Conservation (phyloP, 2,113 vertebrate species). For the Varanus salvator region DNA sequence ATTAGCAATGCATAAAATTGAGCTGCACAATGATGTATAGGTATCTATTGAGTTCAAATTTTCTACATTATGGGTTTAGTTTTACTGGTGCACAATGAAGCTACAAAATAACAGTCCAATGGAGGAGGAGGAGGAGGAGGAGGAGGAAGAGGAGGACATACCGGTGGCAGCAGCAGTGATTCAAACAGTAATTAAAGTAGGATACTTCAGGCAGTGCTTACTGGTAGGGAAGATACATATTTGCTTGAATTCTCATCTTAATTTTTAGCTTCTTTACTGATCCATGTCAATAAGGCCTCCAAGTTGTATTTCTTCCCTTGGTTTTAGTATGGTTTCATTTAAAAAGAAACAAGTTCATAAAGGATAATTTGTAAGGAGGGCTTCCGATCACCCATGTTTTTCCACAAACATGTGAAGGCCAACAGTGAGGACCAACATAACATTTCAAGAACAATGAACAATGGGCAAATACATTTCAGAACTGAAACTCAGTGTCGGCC, state of each 20-base stretch:
- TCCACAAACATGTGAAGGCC: too few relatives aligned
- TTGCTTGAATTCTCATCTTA: not conserved
- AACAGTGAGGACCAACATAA: not conserved
- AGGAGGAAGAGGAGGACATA: too few relatives aligned
- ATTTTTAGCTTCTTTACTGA: not conserved
- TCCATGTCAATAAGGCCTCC: not conserved
- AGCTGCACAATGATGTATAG: not conserved
- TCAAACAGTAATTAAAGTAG: too few relatives aligned
- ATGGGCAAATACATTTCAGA: not conserved
- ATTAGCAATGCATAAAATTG: too few relatives aligned
- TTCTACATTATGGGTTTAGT: not conserved
- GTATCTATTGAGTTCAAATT: not conserved
- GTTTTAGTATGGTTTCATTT: not conserved
- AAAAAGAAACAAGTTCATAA: not conserved
- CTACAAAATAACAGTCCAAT: not conserved
- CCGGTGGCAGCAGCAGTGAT: too few relatives aligned
- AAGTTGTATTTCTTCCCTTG: not conserved
- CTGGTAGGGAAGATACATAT: not conserved
- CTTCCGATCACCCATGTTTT: not conserved
- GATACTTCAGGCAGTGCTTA: not conserved
- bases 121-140: too few relatives aligned
- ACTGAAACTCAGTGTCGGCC: not conserved
- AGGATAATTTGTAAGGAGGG: not conserved
- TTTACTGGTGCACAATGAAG: not conserved
- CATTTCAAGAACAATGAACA: not conserved